Base-by-base conservation (phyloP, 2,113 vertebrate species). In the Charina bottae region DNA sequence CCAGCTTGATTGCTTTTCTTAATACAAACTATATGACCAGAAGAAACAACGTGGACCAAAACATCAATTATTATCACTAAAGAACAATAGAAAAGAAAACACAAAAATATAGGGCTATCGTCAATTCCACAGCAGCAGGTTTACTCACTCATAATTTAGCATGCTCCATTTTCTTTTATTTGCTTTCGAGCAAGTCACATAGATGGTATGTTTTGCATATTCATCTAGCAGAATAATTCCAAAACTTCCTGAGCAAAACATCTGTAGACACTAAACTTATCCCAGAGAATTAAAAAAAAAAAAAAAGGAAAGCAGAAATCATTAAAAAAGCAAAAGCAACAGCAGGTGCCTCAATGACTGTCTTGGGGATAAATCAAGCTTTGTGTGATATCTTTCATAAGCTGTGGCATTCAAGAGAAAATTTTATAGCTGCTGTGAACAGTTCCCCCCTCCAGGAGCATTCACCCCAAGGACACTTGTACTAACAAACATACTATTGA, bases 391-490 rank as follows among this genome's bases (percentile, higher is more conserved):
- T n/a, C 59, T 89, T 92, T 92, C 90, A 95, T 90, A n/a, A 83
- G 83, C 37, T 54, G 0, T 87, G 9, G 83, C 68, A 19, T 12
- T 23, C 83, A n/a, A 91, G 60, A 83, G 10, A 26, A 84, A 17
- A 13, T 89, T 90, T 88, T 88, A 86, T 3, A 91, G 23, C 12
- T 89, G 7, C 11, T 42, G 24, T 7, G 21, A 24, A 46, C 90
- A 93, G 90, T 54, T 4, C 0, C 42, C 12, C 12, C 37, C 64
- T 91, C 91, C 33, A 54, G 84, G 46, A 90, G 62, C 13, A 83
- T 93, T 94, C 95, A 93, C 42, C 49, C 78, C 59, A 94, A 92
- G 94, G 93, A 64, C 53, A 42, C 93, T 94, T 95, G 72, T 87
- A 49, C 85, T 90, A 83, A 85, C 60, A 85, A 83, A 94, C 89